Evolutionary conservation across 2,113 vertebrate genomes (phyloP), one percentile per base, ranked within the genome.

Genomic region (Oncorhynchus clarkii): DNA sequence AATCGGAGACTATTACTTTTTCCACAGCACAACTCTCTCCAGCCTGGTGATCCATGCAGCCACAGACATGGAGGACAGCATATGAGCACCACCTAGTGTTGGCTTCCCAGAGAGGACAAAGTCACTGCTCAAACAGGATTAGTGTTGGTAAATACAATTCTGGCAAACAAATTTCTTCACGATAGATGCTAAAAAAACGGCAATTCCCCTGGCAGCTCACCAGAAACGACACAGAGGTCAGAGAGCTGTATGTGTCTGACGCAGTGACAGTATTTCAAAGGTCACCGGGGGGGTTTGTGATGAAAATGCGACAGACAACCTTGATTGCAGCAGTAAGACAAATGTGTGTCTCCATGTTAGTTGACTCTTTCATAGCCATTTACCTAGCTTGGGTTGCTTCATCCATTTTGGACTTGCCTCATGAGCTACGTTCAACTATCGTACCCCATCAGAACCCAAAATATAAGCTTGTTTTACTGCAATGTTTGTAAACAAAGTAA

Each of bases 81-180:
- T 85, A 90, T 91, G 80, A 92, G 81, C 88, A 84, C 92, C 93
- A 93, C 91, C 93, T 88, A 89, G 91, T 92, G 93, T 84, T 67
- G 3, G 8, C 39, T 7, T 66, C 9, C 18, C 34, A 64, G 79
- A 45, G 39, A 45, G 39, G 39, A 45, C 39, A 11, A 11, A 45
- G 9, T 45, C 39, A 45, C 39, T 45, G 39, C 9, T 3, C 57
- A 70, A 31, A 78, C 65, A 29, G 62, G 75, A 74, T 81, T 74
- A 68, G 69, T 74, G 4, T 80, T 72, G 60, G 77, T 64, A 70
- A 51, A 77, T 51, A 64, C 29, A 48, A 70, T 31, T 14, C 57
- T 29, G 34, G 24, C 48, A 31, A 74, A 49, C 31, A 57, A 45
- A 80, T 70, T n/a, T 60, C 3, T 39, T 70, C 20, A 77, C 62